A percentile compares a stretch with the other conserved stretches of the same genome.
Evolutionary conservation across 2,888 invertebrate genomes (phyloP).

Genomic region (Euphydryas editha): DNA sequence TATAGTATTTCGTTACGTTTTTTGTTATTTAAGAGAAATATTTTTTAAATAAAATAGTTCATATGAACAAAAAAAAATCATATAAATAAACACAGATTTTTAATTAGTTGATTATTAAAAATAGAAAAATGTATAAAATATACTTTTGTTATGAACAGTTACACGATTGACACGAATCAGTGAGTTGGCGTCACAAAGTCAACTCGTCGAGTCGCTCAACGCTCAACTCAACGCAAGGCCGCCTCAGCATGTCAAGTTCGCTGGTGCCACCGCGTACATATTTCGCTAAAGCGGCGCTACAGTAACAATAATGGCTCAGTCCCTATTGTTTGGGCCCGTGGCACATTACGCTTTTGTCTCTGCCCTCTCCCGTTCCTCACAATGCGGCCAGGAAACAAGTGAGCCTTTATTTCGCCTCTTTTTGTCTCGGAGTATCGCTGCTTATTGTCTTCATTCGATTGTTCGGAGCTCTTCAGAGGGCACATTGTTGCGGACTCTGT

Average conservation of each 20-base stretch:
- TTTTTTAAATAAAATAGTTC: too few species aligned
- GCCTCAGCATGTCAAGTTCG: slow-evolving; percentile 79
- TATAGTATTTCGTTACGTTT: too few species aligned
- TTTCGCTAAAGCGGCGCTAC: slow-evolving; percentile 79
- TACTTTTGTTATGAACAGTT: slow-evolving; percentile 22
- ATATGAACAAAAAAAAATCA: too few species aligned
- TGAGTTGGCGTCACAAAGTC: slow-evolving; percentile 48
- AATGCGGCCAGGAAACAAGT: slow-evolving; percentile 85
- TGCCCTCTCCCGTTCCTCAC: slow-evolving; percentile 83
- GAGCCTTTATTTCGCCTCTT: slow-evolving; percentile 85
- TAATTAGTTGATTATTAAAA: not conserved
- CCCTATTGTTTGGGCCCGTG: slow-evolving; percentile 83
- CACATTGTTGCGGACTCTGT: slow-evolving; percentile 82
- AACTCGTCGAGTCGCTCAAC: slow-evolving; percentile 30
- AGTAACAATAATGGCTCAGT: slow-evolving; percentile 82
- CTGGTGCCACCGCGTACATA: slow-evolving; percentile 74
- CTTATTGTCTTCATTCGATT: slow-evolving; percentile 85
- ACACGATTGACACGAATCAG: slow-evolving; percentile 44
- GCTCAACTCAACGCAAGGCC: slow-evolving; percentile 51
- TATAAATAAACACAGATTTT: not conserved
- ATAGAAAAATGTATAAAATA: not conserved
- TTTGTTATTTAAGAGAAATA: too few species aligned
- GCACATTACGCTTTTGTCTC: slow-evolving; percentile 84
- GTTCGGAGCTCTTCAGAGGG: slow-evolving; percentile 84
- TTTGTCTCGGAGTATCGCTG: slow-evolving; percentile 85